A percentile compares a stretch with the other conserved stretches of the same genome.
Evolutionary conservation across 2,888 invertebrate species (phyloP).

Genomic region (Oscheius onirici): DNA sequence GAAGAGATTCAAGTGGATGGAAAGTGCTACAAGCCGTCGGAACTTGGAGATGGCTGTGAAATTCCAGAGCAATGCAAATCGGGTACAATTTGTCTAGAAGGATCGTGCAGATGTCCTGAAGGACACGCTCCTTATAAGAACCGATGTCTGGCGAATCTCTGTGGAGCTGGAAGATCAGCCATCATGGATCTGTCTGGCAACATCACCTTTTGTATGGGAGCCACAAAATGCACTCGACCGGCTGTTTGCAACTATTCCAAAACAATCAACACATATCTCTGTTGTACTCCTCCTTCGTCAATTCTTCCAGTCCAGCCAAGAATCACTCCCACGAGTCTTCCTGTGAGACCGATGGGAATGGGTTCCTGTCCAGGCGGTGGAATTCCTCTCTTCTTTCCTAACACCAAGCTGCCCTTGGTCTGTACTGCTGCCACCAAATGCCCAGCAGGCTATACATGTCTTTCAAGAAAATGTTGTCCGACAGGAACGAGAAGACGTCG

Average conservation of each 20-base stretch:
- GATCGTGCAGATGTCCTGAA: conserved; percentile 49
- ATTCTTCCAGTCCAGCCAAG: neutral
- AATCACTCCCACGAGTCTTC: conserved; percentile 3
- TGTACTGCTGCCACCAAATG: conserved; percentile 52
- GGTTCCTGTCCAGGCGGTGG: conserved; percentile 53
- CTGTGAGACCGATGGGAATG: neutral
- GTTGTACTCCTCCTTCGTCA: conserved; percentile 32
- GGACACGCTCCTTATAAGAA: conserved; percentile 58
- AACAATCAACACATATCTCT: conserved; percentile 45
- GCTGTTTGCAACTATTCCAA: conserved; percentile 48
- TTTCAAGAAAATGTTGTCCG: conserved; percentile 41
- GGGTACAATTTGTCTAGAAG: conserved; percentile 52
- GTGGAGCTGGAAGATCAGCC: conserved; percentile 36
- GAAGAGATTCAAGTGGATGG: conserved; percentile 36
- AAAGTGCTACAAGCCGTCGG: conserved; percentile 36
- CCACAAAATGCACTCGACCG: conserved; percentile 39
- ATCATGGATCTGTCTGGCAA: conserved; percentile 36
- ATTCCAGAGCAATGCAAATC: conserved; percentile 53
- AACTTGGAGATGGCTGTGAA: conserved; percentile 53
- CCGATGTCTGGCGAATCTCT: conserved; percentile 55
- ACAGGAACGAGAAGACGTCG: neutral
- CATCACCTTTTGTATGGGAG: conserved; percentile 37
- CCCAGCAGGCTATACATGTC: conserved; percentile 44
- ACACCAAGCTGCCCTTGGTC: conserved; percentile 47
- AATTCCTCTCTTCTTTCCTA: conserved; percentile 53